phyloP scores from a whole-genome alignment of 2,113 vertebrate genomes.

The Ibidorhyncha struthersii region DNA sequence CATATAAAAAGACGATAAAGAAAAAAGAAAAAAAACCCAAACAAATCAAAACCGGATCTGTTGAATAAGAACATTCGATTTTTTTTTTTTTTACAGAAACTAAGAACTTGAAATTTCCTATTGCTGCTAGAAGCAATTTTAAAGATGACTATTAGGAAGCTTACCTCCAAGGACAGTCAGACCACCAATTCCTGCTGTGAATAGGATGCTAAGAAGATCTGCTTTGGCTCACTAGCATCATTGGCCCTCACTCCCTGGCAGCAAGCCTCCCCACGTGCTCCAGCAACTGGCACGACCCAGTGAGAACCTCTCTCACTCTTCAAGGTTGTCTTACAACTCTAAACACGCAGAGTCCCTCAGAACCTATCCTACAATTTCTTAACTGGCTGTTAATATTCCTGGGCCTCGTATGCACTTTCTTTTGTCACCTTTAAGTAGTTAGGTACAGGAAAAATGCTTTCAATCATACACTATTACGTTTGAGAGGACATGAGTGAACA shows the following conservation, averaged over 20 bases:
- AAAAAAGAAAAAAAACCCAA: neutral
- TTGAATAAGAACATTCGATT: neutral
- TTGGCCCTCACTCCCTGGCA: neutral
- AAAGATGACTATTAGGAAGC: neutral
- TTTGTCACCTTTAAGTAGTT: neutral
- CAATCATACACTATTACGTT: neutral
- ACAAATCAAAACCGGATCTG: neutral
- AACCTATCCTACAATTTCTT: neutral
- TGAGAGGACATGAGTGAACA: neutral
- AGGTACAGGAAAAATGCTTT: accelerated
- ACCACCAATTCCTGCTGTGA: neutral
- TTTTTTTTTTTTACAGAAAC: neutral
- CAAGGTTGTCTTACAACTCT: neutral
- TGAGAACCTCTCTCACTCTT: neutral
- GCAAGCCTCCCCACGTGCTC: neutral
- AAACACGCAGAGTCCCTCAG: accelerated
- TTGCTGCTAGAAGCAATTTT: neutral
- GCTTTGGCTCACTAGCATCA: neutral
- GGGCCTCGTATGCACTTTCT: neutral
- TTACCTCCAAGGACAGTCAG: neutral
- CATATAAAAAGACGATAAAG: neutral
- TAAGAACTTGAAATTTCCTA: neutral
- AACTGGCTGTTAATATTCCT: neutral
- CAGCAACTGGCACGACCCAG: neutral
- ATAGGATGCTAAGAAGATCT: neutral